Evolutionary conservation across 2,113 vertebrate species (phyloP).

Genomic region (Petrocephalus zakoni): DNA sequence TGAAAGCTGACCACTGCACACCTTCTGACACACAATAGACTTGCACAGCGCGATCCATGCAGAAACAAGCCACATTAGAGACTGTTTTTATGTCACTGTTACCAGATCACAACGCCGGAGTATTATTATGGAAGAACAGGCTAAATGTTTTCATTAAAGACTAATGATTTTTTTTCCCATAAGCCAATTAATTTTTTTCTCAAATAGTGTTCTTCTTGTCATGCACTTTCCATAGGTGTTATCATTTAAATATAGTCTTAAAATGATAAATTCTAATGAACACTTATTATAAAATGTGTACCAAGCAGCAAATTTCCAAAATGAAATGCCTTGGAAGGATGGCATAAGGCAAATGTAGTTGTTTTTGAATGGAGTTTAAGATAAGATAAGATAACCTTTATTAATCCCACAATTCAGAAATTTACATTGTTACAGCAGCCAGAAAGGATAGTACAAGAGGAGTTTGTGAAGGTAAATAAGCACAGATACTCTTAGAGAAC

Average conservation of each 20-base stretch:
- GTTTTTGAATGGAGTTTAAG: neutral
- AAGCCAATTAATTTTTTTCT: neutral
- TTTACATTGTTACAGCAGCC: too few relatives aligned
- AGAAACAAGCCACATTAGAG: neutral
- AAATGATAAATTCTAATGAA: neutral
- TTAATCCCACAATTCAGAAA: too few relatives aligned
- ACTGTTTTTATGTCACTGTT: neutral
- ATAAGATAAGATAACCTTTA: too few relatives aligned
- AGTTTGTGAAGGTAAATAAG: neutral
- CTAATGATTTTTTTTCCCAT: neutral
- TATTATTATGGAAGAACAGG: neutral
- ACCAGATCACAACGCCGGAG: neutral
- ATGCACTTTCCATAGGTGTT: neutral
- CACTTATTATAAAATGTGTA: neutral
- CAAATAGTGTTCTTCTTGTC: neutral
- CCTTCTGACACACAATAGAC: conserved; percentile 1
- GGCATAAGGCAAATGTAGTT: neutral
- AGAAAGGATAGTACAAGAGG: too few relatives aligned
- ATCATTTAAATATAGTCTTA: neutral
- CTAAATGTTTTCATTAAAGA: neutral
- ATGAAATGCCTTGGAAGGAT: neutral
- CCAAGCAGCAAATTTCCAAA: neutral
- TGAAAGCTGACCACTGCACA: conserved; percentile 31
- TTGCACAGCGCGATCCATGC: neutral
- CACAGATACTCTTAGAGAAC: neutral